A percentile compares a stretch with the other conserved stretches of the same genome.
Conservation (phyloP, 2,888 invertebrate species). For the Merodon equestris region DNA sequence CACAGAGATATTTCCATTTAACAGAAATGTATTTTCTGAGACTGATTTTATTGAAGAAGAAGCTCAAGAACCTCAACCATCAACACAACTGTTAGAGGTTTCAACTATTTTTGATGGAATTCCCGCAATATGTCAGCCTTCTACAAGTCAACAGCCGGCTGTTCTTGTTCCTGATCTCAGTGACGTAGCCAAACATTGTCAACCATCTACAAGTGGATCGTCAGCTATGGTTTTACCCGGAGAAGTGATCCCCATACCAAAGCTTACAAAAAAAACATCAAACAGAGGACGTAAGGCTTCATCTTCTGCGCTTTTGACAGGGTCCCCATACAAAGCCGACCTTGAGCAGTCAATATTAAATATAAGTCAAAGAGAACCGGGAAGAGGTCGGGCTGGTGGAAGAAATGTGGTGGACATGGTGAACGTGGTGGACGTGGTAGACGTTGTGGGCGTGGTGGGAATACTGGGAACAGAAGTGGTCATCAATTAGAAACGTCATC, state of each 20-base stretch:
- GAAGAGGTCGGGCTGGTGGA: slow-evolving; percentile 1
- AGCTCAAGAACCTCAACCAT: slow-evolving; percentile 3
- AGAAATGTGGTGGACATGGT: slow-evolving; percentile 11
- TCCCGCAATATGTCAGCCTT: slow-evolving; percentile 1
- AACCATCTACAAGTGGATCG: slow-evolving; percentile 23
- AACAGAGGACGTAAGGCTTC: slow-evolving; percentile 24
- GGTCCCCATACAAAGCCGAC: background rate
- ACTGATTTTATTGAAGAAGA: slow-evolving; percentile 6
- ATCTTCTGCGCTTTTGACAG: slow-evolving; percentile 16
- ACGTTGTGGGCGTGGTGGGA: background rate
- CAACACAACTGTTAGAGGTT: background rate
- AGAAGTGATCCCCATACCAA: slow-evolving; percentile 28
- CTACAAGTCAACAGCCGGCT: slow-evolving; percentile 16
- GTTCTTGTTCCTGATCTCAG: slow-evolving; percentile 19
- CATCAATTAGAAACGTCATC: slow-evolving; percentile 15
- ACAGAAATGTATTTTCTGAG: slow-evolving; percentile 4
- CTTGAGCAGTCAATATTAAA: slow-evolving; percentile 6
- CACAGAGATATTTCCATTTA: slow-evolving; percentile 3
- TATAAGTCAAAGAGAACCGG: background rate
- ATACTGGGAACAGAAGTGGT: too few relatives aligned
- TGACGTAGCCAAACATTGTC: slow-evolving; percentile 11
- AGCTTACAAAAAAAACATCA: slow-evolving; percentile 20
- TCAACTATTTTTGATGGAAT: too few relatives aligned
- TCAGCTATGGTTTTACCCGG: slow-evolving; percentile 14
- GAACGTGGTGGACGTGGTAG: slow-evolving; percentile 12